Evolutionary conservation across 2,888 invertebrate species (phyloP), one percentile per base, ranked within the genome.

Genomic region (Molorchus minor): DNA sequence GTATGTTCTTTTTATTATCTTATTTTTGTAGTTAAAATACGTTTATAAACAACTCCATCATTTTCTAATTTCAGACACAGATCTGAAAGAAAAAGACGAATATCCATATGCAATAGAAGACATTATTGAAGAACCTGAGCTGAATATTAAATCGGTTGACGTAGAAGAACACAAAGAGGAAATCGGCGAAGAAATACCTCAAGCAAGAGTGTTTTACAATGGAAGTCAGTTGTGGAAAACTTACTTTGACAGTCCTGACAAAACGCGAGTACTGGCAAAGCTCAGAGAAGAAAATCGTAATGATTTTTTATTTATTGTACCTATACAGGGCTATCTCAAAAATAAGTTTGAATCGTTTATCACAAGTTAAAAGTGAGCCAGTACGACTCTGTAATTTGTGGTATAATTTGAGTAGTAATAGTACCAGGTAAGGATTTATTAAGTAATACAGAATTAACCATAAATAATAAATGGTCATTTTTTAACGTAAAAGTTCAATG

Each of bases 181-280:
- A 10, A 15, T 41, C 5, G 62, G 61, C 15, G 64, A 57, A 10
- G 15, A 25, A n/a, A 46, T 58, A 56, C 61, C 66, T 4, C 61
- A 66, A 59, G 61, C 54, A 7, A 71, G 70, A 59, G 83, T 90
- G 38, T 86, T 86, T 47, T 93, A 93, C 77, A 84, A 87, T 45
- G 93, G 92, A 1, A 88, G 89, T 13, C 92, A 93, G 80, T 79
- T 93, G 12, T 91, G 92, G 90, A 86, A 90, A 74, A 87, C 92
- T 36, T 79, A 78, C 3, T 82, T 84, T 10, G 81, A 83, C 44
- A 82, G 81, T 30, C 82, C 84, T 64, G 84, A 80, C 73, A 85
- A 84, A 65, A 83, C 82, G 75, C 83, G 76, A 74, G 80, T 79
- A 73, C 79, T 87, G 56, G 77, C 81, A 35, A 82, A 83, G 65